These are phyloP conservation scores for Acronicta aceris DNA, from an alignment of 2,888 invertebrate species.

Conservation along the genomic window DNA sequence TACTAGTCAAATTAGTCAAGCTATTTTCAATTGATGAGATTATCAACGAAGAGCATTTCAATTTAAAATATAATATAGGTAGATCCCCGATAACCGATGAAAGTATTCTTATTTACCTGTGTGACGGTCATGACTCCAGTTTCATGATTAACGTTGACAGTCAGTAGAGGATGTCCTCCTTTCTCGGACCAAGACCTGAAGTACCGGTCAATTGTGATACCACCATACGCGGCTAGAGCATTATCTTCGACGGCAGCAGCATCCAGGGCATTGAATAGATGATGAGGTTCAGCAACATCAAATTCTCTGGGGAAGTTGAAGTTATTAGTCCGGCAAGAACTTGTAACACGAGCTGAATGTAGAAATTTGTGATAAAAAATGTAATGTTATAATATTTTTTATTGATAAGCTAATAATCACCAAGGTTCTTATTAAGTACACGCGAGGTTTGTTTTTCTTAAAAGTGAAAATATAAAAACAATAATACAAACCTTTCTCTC, in stretches of 20 bases:
- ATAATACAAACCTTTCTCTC: slow-evolving; percentile 71
- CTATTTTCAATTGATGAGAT: too few relatives aligned
- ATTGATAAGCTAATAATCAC: too few relatives aligned
- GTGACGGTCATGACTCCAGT: slow-evolving; percentile 73
- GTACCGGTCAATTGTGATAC: slow-evolving; percentile 78
- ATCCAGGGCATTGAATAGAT: slow-evolving; percentile 86
- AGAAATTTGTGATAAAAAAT: neutral
- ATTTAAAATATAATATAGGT: too few relatives aligned
- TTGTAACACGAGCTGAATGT: too few relatives aligned
- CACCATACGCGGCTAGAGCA: slow-evolving; percentile 69
- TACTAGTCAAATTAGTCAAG: too few relatives aligned
- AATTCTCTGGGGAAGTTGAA: slow-evolving; percentile 66
- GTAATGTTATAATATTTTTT: too few relatives aligned
- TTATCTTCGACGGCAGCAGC: slow-evolving; percentile 69
- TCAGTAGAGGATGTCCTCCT: slow-evolving; percentile 90
- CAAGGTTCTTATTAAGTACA: too few relatives aligned
- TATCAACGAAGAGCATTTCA: too few relatives aligned
- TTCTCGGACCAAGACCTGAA: slow-evolving; percentile 90
- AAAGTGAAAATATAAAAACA: too few relatives aligned
- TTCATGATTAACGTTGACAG: slow-evolving; percentile 79
- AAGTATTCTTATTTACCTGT: slow-evolving; percentile 71
- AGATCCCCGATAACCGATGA: too few relatives aligned
- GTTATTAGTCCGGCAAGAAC: neutral
- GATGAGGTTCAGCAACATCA: slow-evolving; percentile 82
- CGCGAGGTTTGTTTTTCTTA: too few relatives aligned